Base-by-base conservation (phyloP, 37 sponge, comb jelly and placozoan genomes). In the Chondrilla cf. caribensis region DNA sequence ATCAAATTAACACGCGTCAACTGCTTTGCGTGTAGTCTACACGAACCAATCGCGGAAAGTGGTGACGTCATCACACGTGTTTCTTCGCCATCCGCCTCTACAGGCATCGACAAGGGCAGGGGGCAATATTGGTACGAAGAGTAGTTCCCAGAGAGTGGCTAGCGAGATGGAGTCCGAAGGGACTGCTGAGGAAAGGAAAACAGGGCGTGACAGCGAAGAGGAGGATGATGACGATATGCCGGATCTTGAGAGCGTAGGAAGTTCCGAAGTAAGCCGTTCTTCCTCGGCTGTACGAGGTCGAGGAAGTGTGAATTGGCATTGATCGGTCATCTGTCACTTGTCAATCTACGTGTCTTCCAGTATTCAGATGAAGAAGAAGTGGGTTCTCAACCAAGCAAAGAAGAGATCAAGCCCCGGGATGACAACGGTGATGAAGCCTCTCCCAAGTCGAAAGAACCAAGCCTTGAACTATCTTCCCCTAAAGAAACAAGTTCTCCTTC, bases 141-240 rank as follows among this genome's bases (percentile, higher is more conserved):
- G 9, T 47, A 11, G 51, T 11, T 47, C 51, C 51, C 51, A 47
- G 51, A 47, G 51, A 60, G 15, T 7, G 29, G 19, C 64, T 6
- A 60, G 28, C 19, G 22, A 60, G 51, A 73, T 73, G 76, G 41
- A 41, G 7, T 73, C 76, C 5, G 42, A 4, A 3, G 41, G 40
- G 25, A 39, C 29, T 2, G 44, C 21, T 1, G 58, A 19, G 0
- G 2, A 41, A 18, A 51, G 51, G 11, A 47, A 47, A 11, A 14
- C 51, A 11, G 64, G 15, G 6, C 64, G 22, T n/a, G 18, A 19
- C 22, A 77, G 55, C 24, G 51, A 77, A 11, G 67, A 42, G 4
- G 38, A 66, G 25, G 39, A 54, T 4, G 87, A 83, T 31, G 90
- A 87, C 21, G 91, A 87, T 38, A 84, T 91, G 26, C 91, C 91